Percentiles rank a stretch among this genome's conserved stretches.
Conservation (phyloP, 2,888 invertebrate species). For the Tipula vernalis region DNA sequence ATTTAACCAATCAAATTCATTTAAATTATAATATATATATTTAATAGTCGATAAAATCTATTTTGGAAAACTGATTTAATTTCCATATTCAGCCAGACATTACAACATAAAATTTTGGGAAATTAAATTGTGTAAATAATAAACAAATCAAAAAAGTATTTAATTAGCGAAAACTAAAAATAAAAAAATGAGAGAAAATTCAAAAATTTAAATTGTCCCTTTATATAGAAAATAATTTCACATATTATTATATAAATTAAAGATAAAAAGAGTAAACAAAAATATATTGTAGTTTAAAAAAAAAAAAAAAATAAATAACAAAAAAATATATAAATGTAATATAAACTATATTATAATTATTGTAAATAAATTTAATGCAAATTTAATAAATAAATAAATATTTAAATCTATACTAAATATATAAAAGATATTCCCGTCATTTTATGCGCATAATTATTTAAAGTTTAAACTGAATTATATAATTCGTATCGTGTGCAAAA, state of each 20-base stretch:
- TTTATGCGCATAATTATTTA: not conserved
- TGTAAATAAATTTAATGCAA: conserved; percentile 4
- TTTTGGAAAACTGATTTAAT: not conserved
- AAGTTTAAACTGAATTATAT: not conserved
- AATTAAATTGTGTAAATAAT: not conserved
- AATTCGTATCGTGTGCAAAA: not conserved
- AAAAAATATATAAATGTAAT: not conserved
- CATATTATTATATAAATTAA: not conserved
- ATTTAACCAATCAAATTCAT: not conserved
- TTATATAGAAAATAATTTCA: not conserved
- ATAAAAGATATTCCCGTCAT: not conserved
- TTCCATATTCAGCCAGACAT: not conserved
- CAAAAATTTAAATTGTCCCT: not conserved
- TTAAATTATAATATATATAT: not conserved
- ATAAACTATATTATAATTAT: conserved; percentile 4
- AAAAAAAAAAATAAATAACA: not conserved
- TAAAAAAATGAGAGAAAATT: not conserved
- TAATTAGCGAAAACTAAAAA: not conserved
- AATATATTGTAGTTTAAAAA: not conserved
- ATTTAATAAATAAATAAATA: not conserved
- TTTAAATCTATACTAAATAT: not conserved
- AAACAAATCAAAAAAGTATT: not conserved
- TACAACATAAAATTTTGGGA: not conserved
- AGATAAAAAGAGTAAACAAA: not conserved
- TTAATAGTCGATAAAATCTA: not conserved